Evolutionary conservation across 2,888 invertebrate species (phyloP).

Genomic region (Megamerina dolium): DNA sequence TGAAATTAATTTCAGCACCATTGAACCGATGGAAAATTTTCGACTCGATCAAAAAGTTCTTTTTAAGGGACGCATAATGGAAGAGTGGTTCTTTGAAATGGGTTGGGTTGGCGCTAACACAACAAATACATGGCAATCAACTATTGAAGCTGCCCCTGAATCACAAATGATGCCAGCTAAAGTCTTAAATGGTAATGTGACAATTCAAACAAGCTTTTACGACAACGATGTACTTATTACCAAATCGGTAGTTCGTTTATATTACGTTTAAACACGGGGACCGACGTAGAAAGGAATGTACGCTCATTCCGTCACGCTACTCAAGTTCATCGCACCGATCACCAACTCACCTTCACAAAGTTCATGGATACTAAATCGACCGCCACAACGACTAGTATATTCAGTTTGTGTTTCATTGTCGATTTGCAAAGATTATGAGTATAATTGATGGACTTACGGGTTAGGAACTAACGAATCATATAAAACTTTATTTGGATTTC

Average conservation of each 20-base stretch:
- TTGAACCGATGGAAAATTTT: conserved; percentile 92
- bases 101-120: conserved; percentile 98
- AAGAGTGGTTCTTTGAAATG: conserved; percentile 99
- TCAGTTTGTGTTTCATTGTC: no score
- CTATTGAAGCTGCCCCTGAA: conserved; percentile 98
- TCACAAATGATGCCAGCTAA: conserved; percentile 99
- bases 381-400: no score
- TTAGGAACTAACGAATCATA: no score
- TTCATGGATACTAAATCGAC: no score
- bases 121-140: conserved; percentile 98
- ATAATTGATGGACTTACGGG: no score
- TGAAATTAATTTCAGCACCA: conserved; percentile 85
- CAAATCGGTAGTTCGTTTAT: conserved; percentile 89
- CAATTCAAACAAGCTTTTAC: conserved; percentile 94
- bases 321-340: no score
- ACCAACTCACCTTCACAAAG: no score
- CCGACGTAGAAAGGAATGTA: no score
- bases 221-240: conserved; percentile 92
- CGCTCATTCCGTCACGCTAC: no score
- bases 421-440: no score
- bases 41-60: conserved; percentile 79
- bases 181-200: conserved; percentile 91
- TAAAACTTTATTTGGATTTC: no score
- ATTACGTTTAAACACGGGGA: conserved; percentile 73
- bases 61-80: conserved; percentile 84